Evolutionary conservation across 2,113 vertebrate species (phyloP).

Genomic region (Phyllostomus hastatus): DNA sequence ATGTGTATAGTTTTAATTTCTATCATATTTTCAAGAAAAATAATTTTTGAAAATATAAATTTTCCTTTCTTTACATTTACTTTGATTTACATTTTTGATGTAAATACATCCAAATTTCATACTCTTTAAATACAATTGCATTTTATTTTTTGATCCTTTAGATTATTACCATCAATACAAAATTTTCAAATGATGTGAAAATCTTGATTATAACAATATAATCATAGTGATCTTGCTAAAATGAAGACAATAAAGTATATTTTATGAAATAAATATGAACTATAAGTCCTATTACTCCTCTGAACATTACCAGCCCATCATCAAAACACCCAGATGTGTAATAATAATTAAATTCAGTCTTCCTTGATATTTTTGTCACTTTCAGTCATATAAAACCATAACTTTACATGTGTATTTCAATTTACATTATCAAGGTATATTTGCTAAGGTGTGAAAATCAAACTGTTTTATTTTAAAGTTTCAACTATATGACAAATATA

Average conservation of each 20-base stretch:
- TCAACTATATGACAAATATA: not conserved
- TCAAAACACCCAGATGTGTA: not conserved
- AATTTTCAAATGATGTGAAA: not conserved
- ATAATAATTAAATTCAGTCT: not conserved
- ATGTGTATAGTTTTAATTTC: not conserved
- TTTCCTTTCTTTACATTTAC: not conserved
- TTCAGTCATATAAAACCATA: not conserved
- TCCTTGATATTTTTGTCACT: not conserved
- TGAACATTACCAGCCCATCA: not conserved
- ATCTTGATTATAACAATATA: not conserved
- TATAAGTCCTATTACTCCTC: not conserved
- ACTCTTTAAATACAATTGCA: not conserved
- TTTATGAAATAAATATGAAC: not conserved
- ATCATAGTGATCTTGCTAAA: not conserved
- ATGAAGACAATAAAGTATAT: not conserved
- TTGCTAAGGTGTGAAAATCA: not conserved
- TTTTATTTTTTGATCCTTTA: slow-evolving; percentile 35
- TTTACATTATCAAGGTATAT: not conserved
- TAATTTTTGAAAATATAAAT: not conserved
- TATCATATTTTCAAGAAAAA: not conserved
- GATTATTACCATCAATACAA: not conserved
- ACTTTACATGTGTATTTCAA: not conserved
- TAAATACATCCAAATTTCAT: not conserved
- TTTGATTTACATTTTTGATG: not conserved
- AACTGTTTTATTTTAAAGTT: not conserved